phyloP scores from a whole-genome alignment of 2,888 invertebrate genomes.

The Gymnocheta viridis region DNA sequence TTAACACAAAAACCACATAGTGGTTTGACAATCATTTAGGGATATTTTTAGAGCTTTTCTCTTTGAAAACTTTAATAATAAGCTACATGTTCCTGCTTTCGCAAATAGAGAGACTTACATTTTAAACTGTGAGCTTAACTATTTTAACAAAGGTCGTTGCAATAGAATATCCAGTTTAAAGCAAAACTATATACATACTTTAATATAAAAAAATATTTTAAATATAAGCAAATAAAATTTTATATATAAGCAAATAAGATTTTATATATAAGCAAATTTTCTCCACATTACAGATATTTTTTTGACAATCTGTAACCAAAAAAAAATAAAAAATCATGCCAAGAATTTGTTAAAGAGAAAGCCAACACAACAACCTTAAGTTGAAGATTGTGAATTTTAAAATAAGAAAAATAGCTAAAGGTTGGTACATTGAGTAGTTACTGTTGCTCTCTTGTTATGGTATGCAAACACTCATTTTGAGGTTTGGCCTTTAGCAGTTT shows the following conservation, averaged over 20 bases:
- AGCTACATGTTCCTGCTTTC: too few species aligned
- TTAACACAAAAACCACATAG: constrained; percentile 39
- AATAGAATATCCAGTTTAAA: neutral
- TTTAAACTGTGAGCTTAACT: too few species aligned
- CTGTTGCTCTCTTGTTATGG: constrained; percentile 32
- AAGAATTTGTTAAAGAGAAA: constrained; percentile 67
- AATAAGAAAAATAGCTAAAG: constrained; percentile 37
- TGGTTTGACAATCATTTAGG: neutral
- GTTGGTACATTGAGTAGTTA: constrained; percentile 33
- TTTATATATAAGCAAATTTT: constrained; percentile 31
- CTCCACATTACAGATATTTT: constrained; percentile 27
- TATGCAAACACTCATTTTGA: constrained; percentile 45
- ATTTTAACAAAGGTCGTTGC: too few species aligned
- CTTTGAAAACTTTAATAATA: neutral
- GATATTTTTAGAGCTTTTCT: neutral
- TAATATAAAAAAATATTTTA: neutral
- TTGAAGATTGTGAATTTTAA: constrained; percentile 37
- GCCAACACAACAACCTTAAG: constrained; percentile 3
- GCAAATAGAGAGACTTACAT: too few species aligned
- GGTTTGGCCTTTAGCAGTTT: constrained; percentile 51
- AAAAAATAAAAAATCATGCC: constrained; percentile 49
- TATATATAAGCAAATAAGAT: too few species aligned
- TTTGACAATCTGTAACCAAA: constrained; percentile 28
- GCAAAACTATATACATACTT: neutral
- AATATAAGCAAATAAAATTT: too few species aligned